Evolutionary conservation across 1,140 invertebrate genomes (phyloP).

Genomic region (Eupristina koningsbergeri): DNA sequence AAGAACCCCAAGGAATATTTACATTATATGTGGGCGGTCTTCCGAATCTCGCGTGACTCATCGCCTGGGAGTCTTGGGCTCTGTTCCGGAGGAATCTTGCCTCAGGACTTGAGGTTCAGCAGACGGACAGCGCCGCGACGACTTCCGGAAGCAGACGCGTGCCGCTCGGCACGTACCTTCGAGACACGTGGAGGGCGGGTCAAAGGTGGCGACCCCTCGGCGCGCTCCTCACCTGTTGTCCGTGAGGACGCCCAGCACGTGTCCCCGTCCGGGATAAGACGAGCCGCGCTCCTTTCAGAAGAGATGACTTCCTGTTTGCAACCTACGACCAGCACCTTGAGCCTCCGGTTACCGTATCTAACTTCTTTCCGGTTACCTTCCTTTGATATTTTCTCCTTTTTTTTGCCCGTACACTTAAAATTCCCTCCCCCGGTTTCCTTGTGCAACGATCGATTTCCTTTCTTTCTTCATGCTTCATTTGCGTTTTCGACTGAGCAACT

Average conservation of each 20-base stretch:
- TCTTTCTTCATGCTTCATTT: not conserved
- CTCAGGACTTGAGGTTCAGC: not conserved
- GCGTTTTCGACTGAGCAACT: not conserved
- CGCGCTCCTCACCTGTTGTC: conserved; percentile 50
- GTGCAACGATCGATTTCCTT: not conserved
- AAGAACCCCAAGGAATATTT: not conserved
- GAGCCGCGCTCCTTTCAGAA: not conserved
- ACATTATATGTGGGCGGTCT: conserved; percentile 39
- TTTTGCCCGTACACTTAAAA: too few species aligned
- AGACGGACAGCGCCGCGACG: not conserved
- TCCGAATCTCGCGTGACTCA: not conserved
- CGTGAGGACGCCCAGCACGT: conserved; percentile 30
- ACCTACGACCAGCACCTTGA: not conserved
- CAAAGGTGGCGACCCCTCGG: not conserved
- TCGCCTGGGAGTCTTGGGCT: not conserved
- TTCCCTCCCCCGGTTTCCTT: not conserved
- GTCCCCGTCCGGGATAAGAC: conserved; percentile 51
- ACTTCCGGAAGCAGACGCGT: conserved; percentile 12
- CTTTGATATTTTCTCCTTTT: too few species aligned
- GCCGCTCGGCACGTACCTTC: not conserved
- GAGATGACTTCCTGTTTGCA: conserved; percentile 32
- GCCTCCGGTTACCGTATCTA: not conserved
- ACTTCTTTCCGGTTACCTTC: conserved; percentile 5
- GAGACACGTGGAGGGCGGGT: conserved; percentile 33
- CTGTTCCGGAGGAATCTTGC: not conserved